Base-by-base conservation (phyloP, 2,888 invertebrate species). In the Ophraella communa region DNA sequence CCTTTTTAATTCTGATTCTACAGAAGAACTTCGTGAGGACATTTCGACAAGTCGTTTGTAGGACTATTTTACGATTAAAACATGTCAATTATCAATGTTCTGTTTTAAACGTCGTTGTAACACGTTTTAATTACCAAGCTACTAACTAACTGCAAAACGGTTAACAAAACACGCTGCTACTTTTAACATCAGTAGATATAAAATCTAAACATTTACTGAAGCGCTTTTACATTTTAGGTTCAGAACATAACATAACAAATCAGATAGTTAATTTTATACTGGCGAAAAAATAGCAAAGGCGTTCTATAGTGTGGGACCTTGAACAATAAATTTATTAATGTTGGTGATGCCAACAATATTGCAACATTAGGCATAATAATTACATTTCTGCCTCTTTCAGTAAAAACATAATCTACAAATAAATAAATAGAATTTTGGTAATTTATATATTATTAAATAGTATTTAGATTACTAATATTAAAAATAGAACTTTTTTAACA, bases 1-100 rank as follows among this genome's bases (percentile, higher is more conserved):
- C 44, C 62, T 67, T 39, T 65, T 56, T 17, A 54, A 54, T 4
- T 56, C 57, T 11, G 52, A 23, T 30, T 63, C 62, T 4, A 52
- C 30, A 17, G 14, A 23, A 20, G n/a, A 49, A 8, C 4, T 20
- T 23, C 44, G 33, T 11, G 49, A 11, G 3, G 65, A 65, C 65
- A 65, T 65, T 56, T 14, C 5, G 1, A 4, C n/a, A 35, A 4
- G n/a, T n/a, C n/a, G n/a, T n/a, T n/a, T n/a, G n/a, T n/a, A n/a
- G n/a, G 14, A 14, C 14, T 35, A 14, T 35, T 35, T 39, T 39
- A 14, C 14, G 1, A 4, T n/a, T 8, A 3, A 4, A 14, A 5
- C 7, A 39, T 1, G 14, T 14, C 27, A 7, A 27, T 1, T 27
- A 3, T 27, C 10, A 7, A 24, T 24, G 4, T 35, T 35, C 3